Percentiles rank a stretch among this genome's conserved stretches.
Evolutionary conservation across 2,797 vertebrate genomes (phyloP).

Genomic region (Premnoplex brunnescens): DNA sequence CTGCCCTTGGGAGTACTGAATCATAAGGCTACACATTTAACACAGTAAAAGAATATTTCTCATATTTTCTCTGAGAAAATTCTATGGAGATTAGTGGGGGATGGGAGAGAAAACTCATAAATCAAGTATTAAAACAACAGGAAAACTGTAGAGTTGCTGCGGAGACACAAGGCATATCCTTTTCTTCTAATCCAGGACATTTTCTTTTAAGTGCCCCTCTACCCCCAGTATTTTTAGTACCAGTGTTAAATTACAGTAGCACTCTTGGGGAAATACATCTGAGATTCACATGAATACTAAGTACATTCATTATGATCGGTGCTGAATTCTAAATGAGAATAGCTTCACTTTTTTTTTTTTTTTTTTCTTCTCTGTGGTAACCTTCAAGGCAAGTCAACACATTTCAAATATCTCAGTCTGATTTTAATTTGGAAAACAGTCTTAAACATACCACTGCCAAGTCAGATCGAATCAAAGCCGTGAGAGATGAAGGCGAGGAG

Average conservation of each 20-base stretch:
- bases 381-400: conserved; percentile 65
- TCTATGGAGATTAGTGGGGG: background rate
- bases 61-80: conserved; percentile 32
- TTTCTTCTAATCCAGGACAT: background rate
- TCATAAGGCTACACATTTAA: conserved; percentile 36
- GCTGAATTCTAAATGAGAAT: conserved; percentile 69
- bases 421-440: conserved; percentile 70
- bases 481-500: background rate
- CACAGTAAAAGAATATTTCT: conserved; percentile 35
- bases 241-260: conserved; percentile 29
- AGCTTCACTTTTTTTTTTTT: background rate
- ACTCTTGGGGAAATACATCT: conserved; percentile 43
- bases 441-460: conserved; percentile 60
- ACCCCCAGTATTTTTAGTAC: conserved; percentile 26
- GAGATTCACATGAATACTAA: conserved; percentile 41
- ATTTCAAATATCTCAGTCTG: conserved; percentile 59
- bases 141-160: background rate
- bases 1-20: conserved; percentile 30
- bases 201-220: conserved; percentile 39
- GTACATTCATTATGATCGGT: conserved; percentile 42
- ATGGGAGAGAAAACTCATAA: conserved; percentile 38
- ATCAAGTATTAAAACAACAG: conserved; percentile 28
- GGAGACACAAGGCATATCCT: background rate
- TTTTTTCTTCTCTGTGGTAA: background rate
- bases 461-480: conserved; percentile 22